Evolutionary conservation across 2,797 vertebrate genomes (phyloP).

Genomic region (Characodon lateralis): DNA sequence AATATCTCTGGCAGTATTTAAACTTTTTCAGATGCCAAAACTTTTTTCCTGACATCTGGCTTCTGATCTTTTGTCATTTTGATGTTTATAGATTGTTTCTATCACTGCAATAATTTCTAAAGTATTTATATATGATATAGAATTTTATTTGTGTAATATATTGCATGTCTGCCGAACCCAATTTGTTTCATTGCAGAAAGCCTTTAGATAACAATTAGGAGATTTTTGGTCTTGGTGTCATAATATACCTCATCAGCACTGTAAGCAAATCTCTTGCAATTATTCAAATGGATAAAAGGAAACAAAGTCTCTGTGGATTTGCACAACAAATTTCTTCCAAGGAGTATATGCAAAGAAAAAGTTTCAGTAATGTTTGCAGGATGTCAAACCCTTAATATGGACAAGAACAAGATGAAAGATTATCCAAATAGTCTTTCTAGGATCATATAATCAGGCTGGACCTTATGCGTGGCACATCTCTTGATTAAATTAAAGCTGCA

Average conservation of each 20-base stretch:
- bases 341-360: too few species aligned
- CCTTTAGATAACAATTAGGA: not conserved
- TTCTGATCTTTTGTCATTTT: conserved; percentile 2
- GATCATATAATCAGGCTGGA: too few species aligned
- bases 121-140: too few species aligned
- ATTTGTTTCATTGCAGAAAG: not conserved
- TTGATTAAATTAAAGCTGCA: too few species aligned
- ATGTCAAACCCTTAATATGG: too few species aligned
- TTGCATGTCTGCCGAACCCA: not conserved
- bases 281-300: not conserved
- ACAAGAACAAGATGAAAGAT: too few species aligned
- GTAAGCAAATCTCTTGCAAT: not conserved
- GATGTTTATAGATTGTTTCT: not conserved
- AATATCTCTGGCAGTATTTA: conserved; percentile 10
- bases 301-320: not conserved
- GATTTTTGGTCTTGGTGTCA: not conserved
- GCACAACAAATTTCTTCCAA: too few species aligned
- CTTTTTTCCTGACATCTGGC: conserved; percentile 1
- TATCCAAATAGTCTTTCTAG: too few species aligned
- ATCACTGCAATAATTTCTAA: too few species aligned
- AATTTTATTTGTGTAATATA: not conserved
- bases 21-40: not conserved
- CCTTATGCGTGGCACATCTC: too few species aligned
- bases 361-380: too few species aligned
- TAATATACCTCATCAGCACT: too few species aligned